Base-by-base conservation (phyloP, 1,140 invertebrate species). In the Bactericera cockerelli region DNA sequence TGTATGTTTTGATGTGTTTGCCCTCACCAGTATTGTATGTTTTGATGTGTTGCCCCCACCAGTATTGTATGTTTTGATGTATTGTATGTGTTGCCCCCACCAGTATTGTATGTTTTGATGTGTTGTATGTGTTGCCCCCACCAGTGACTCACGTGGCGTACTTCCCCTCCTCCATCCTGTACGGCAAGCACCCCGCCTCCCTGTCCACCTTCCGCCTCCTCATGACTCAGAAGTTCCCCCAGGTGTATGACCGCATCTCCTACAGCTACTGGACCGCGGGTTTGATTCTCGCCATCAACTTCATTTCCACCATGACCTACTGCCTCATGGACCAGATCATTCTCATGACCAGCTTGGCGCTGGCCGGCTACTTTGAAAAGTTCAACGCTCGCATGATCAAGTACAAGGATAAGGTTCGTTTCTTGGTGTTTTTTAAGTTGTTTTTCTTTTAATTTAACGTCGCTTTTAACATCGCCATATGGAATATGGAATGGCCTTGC, bases 311-410 rank as follows among this genome's bases (percentile, higher is more conserved):
- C 28, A 38, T 61, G n/a, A 61, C 57, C 1, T 59, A 59, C 6
- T 58, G 56, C 25, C 61, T 63, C 19, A 42, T 54, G 1, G 62
- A 63, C 26, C 62, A 61, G 24, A 8, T 63, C 1, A 58, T 63
- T 4, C 57, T 63, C 4, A 61, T 60, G 59, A 33, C 57, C 14
- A 61, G 62, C 28, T 28, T 63, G 39, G 62, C 57, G 8, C 16
- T 63, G 4, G 49, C 53, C 19, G 57, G 61, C n/a, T 63, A 61
- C 16, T 63, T 63, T 39, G 6, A 63, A 31, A 16, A 28, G 24
- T 63, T 61, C 22, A 63, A 61, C 10, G 14, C 42, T 0, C 26
- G 56, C n/a, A 22, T 63, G n/a, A 54, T 26, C 36, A 21, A 8
- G 26, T n/a, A 49, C 21, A 58, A 33, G 28, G 53, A 38, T 1